Evolutionary conservation across 2,113 vertebrate species (phyloP).

Genomic region (Callithrix jacchus): DNA sequence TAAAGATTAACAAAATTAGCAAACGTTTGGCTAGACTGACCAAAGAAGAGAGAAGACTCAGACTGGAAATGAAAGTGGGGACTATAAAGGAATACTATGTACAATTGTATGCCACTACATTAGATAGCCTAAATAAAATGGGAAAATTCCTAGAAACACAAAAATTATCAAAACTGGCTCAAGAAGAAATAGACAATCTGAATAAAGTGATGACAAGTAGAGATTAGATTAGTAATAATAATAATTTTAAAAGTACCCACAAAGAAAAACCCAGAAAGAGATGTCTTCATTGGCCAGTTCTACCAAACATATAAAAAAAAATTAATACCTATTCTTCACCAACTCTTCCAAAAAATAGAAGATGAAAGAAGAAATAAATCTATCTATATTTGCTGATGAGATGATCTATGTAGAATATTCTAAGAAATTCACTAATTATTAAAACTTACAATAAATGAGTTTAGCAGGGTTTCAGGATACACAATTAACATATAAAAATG

Average conservation of each 20-base stretch:
- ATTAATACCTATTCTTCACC: not conserved
- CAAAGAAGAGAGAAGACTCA: not conserved
- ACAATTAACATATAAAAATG: not conserved
- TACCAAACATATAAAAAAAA: not conserved
- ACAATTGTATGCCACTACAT: not conserved
- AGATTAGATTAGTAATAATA: not conserved
- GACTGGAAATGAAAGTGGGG: not conserved
- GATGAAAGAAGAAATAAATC: not conserved
- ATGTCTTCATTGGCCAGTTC: not conserved
- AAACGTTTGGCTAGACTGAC: not conserved
- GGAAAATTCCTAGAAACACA: not conserved
- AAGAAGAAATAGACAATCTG: not conserved
- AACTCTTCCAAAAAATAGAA: not conserved
- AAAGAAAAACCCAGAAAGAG: not conserved
- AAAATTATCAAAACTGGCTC: not conserved
- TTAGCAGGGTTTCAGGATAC: not conserved
- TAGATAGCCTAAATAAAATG: not conserved
- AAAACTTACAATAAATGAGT: not conserved
- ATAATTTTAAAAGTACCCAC: not conserved
- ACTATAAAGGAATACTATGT: not conserved
- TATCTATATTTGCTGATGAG: not conserved
- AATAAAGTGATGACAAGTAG: not conserved
- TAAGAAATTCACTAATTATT: not conserved
- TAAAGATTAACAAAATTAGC: not conserved
- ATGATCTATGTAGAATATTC: not conserved